Evolutionary conservation across 2,113 vertebrate species (phyloP).

Genomic region (Leiothrix lutea): DNA sequence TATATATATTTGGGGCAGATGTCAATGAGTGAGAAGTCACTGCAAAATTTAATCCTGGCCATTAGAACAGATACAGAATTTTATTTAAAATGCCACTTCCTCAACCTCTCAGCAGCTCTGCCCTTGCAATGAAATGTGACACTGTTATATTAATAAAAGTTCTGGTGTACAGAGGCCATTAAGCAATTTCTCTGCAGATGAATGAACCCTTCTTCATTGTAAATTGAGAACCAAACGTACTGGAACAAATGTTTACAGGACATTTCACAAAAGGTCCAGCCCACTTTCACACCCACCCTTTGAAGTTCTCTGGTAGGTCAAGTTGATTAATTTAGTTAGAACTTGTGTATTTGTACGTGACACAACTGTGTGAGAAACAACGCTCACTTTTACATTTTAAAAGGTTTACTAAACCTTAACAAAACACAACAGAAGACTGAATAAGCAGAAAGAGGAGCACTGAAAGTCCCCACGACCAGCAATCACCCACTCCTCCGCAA

Average conservation of each 20-base stretch:
- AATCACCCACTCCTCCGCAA: neutral
- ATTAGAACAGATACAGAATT: neutral
- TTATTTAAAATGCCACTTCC: neutral
- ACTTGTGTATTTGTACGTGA: neutral
- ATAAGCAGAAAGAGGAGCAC: neutral
- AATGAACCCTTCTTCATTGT: conserved; percentile 25
- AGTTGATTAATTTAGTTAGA: neutral
- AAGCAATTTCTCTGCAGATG: conserved; percentile 31
- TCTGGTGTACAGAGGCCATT: neutral
- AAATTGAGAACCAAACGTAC: conserved; percentile 44
- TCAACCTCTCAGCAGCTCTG: neutral
- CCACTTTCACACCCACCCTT: neutral
- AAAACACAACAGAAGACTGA: neutral
- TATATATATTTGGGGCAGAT: neutral
- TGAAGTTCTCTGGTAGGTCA: neutral
- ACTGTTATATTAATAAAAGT: conserved; percentile 15
- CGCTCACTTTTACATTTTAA: neutral
- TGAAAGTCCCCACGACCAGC: rapidly evolving
- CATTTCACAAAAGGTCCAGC: neutral
- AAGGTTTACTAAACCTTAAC: neutral
- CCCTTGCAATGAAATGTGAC: neutral
- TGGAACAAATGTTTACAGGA: conserved; percentile 30
- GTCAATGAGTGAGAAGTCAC: neutral
- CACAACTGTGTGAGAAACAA: neutral
- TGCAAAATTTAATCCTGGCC: neutral